Base-by-base conservation (phyloP, 2,113 vertebrate genomes). In the Neogale vison region DNA sequence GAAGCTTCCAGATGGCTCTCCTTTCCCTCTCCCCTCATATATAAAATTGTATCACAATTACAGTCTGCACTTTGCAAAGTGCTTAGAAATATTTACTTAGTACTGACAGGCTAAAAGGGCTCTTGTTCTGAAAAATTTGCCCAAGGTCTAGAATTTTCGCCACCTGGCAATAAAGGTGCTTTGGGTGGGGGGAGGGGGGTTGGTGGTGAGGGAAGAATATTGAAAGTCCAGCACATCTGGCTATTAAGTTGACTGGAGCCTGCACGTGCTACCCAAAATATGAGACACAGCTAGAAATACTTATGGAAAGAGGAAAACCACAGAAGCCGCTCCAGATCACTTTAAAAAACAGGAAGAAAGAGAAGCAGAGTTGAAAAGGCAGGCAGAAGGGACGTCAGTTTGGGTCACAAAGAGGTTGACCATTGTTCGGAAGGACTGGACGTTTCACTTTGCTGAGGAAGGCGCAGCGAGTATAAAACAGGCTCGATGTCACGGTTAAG, bases 381-480 rank as follows among this genome's bases (percentile, higher is more conserved):
- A 31, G 24, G 45, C 0, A 42, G 92, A 83, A 31, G 65, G 34
- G 50, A n/a, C 15, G 18, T 31, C 65, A 80, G 45, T 92, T 13
- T 91, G 42, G 23, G n/a, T 95, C 13, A 14, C 47, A 76, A 87
- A 59, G 74, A 63, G 36, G 42, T 90, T 4, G 36, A 67, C 52
- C 9, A 1, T 4, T 24, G 67, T 96, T 21, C 72, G 69, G 95
- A 79, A 98, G 96, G 96, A 96, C 96, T 23, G 83, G 69, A 76
- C 12, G 92, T 17, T 97, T 81, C 89, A 97, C n/a, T 47, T 63
- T 96, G 83, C 92, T 24, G 0, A 88, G 98, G 86, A 0, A 85
- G 97, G 86, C 89, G 93, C 15, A 8, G 86, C 77, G 1, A 92
- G 92, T 91, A 95, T 97, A 97, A 98, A 98, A 86, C 97, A 96